phyloP scores from a whole-genome alignment of 2,113 vertebrate genomes.

The Pyrgilauda ruficollis region DNA sequence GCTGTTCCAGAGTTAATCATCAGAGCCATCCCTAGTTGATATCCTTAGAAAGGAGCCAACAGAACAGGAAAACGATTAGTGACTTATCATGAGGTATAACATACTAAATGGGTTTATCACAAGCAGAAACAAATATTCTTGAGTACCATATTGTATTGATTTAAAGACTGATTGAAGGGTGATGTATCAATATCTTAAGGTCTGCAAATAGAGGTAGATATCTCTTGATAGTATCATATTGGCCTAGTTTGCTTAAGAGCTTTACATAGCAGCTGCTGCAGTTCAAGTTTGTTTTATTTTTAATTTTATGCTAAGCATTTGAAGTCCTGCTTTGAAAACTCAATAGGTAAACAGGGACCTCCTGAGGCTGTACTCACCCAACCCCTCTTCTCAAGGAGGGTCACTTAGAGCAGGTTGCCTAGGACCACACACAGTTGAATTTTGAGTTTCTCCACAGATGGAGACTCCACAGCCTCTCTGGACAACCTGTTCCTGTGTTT shows the following conservation, averaged over 20 bases:
- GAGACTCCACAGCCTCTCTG: neutral
- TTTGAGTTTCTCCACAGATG: neutral
- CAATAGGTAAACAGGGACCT: neutral
- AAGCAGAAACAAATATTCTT: constrained; percentile 3
- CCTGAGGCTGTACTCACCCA: neutral
- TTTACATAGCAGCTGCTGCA: neutral
- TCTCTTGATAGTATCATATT: neutral
- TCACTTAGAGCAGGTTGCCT: neutral
- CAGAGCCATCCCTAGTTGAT: neutral
- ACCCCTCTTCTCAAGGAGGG: neutral
- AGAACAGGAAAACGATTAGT: neutral
- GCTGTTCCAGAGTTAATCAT: neutral
- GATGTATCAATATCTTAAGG: neutral
- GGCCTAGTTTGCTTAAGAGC: neutral
- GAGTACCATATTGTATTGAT: neutral
- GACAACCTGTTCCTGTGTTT: neutral
- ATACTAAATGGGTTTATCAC: neutral
- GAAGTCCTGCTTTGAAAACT: neutral
- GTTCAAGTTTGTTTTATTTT: neutral
- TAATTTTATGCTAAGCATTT: neutral
- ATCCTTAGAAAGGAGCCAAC: neutral
- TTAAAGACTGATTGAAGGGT: neutral
- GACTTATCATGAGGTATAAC: neutral
- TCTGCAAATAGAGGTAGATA: neutral
- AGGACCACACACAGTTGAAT: neutral